These are phyloP conservation scores for Lordiphosa clarofinis DNA, from an alignment of 1,140 invertebrate genomes.

Conservation along the genomic window DNA sequence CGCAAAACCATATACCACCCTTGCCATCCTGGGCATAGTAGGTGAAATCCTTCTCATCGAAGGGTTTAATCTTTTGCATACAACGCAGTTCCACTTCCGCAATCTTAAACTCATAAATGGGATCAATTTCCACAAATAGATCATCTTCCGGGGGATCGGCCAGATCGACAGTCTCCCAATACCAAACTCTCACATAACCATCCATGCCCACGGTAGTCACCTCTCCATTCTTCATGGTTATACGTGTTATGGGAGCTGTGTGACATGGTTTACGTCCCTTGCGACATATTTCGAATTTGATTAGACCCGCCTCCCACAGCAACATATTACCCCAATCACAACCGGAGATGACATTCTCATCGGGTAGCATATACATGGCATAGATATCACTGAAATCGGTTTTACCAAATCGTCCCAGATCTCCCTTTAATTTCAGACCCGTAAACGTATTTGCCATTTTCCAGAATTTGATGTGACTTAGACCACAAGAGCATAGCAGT, in stretches of 20 bases:
- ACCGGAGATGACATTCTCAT: constrained; percentile 92
- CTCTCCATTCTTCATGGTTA: constrained; percentile 85
- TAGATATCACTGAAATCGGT: constrained; percentile 94
- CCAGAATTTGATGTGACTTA: constrained; percentile 94
- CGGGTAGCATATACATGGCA: constrained; percentile 90
- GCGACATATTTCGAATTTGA: constrained; percentile 89
- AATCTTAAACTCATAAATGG: constrained; percentile 85
- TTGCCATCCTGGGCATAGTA: constrained; percentile 85
- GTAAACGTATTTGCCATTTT: constrained; percentile 95
- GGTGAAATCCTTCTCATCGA: constrained; percentile 46
- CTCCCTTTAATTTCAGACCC: constrained; percentile 92
- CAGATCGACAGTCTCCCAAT: constrained; percentile 91
- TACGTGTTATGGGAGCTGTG: constrained; percentile 85
- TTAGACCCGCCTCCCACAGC: constrained; percentile 92
- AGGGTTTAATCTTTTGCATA: constrained; percentile 59
- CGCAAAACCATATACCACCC: constrained; percentile 90
- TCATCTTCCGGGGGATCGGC: constrained; percentile 89
- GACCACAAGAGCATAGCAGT: constrained; percentile 88
- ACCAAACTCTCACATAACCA: constrained; percentile 92
- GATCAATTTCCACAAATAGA: constrained; percentile 89
- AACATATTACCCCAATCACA: constrained; percentile 94
- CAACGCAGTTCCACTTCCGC: constrained; percentile 60
- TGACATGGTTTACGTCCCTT: constrained; percentile 88
- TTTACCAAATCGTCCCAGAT: constrained; percentile 92
- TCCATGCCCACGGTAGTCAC: constrained; percentile 86